Evolutionary conservation across 2,888 invertebrate genomes (phyloP).

Genomic region (Deladenus siricidicola): DNA sequence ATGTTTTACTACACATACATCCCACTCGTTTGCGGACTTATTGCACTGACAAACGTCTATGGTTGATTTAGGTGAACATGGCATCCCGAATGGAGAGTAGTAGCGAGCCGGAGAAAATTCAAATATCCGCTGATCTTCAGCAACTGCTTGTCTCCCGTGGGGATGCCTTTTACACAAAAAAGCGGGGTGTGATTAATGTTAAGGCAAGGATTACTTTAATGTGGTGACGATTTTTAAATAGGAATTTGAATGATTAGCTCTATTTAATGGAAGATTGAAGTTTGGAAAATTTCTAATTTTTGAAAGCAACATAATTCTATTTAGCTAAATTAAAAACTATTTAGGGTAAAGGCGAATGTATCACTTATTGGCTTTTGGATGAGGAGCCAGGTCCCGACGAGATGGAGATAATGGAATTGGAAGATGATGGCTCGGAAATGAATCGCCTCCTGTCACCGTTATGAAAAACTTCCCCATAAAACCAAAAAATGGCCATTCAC

Average conservation of each 20-base stretch:
- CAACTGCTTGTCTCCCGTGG: slow-evolving; percentile 35
- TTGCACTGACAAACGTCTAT: too few relatives aligned
- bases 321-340: not conserved
- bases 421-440: too few relatives aligned
- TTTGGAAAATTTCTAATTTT: slow-evolving; percentile 4
- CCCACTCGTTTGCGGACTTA: not conserved
- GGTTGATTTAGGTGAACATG: slow-evolving; percentile 38
- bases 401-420: too few relatives aligned
- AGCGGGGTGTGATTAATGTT: slow-evolving; percentile 45
- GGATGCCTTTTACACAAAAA: slow-evolving; percentile 35
- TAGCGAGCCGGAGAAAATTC: slow-evolving; percentile 44
- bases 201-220: not conserved
- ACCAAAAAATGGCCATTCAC: too few relatives aligned
- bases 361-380: slow-evolving; percentile 43
- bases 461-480: too few relatives aligned
- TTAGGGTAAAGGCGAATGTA: slow-evolving; percentile 49
- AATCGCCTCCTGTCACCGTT: too few relatives aligned
- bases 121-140: slow-evolving; percentile 40
- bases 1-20: not conserved
- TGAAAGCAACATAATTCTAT: not conserved
- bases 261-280: not conserved
- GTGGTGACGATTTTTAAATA: not conserved
- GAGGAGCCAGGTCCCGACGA: not conserved
- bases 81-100: slow-evolving; percentile 50
- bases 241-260: not conserved